A percentile compares a stretch with the other conserved stretches of the same genome.
Evolutionary conservation across 2,888 invertebrate species (phyloP).

Genomic region (Nomada fucata): DNA sequence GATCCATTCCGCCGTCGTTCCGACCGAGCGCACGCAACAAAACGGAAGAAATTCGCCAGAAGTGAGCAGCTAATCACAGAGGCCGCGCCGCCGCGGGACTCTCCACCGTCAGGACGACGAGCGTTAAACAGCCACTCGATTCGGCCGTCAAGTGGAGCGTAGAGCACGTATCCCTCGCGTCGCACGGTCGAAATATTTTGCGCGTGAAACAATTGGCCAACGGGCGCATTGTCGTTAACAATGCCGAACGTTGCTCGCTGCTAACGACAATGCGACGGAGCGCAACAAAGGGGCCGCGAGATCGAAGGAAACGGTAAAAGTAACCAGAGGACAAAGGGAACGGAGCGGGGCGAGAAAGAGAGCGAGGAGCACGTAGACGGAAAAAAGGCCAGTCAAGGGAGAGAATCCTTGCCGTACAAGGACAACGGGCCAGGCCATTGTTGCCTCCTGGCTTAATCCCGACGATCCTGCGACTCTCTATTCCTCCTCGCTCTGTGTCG

Average conservation of each 20-base stretch:
- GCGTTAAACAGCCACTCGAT: background rate
- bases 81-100: background rate
- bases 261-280: conserved; percentile 54
- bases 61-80: background rate
- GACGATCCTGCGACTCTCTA: conserved; percentile 57
- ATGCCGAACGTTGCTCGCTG: conserved; percentile 35
- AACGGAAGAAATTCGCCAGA: background rate
- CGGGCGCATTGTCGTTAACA: conserved; percentile 45
- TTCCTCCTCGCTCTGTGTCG: conserved; percentile 14
- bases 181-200: conserved; percentile 25
- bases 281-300: conserved; percentile 58
- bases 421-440: conserved; percentile 62
- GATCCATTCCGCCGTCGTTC: conserved; percentile 13
- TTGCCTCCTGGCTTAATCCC: conserved; percentile 65
- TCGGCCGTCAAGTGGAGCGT: background rate
- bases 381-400: conserved; percentile 57
- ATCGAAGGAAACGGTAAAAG: conserved; percentile 62
- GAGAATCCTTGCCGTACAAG: conserved; percentile 61
- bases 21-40: background rate
- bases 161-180: background rate
- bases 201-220: conserved; percentile 51
- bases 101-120: background rate
- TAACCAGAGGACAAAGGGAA: conserved; percentile 35
- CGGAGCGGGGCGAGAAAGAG: conserved; percentile 5
- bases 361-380: conserved; percentile 18